phyloP scores from a whole-genome alignment of 2,797 vertebrate genomes.

The Eurystomus glaucurus region DNA sequence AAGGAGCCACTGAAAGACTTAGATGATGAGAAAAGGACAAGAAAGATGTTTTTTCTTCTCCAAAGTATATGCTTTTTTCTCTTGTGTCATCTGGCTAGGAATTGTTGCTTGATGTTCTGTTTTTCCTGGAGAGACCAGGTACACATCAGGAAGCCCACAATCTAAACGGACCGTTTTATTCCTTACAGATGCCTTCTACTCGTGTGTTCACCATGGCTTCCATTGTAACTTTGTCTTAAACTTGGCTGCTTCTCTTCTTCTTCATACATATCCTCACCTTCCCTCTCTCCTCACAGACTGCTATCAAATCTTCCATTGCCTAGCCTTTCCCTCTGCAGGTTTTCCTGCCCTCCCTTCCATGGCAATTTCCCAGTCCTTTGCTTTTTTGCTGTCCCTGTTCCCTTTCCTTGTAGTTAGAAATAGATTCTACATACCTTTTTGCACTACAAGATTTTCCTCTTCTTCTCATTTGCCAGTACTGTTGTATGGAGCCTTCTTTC shows the following conservation, averaged over 20 bases:
- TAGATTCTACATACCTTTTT: neutral
- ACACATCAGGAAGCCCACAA: neutral
- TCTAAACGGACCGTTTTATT: rapidly evolving
- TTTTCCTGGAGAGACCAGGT: neutral
- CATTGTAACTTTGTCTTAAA: neutral
- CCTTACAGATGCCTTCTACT: neutral
- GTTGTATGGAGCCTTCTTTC: neutral
- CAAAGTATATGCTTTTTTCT: rapidly evolving
- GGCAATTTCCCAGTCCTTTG: neutral
- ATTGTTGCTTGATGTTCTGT: neutral
- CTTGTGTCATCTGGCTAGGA: neutral
- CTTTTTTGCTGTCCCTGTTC: neutral
- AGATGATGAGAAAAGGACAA: neutral
- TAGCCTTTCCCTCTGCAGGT: neutral
- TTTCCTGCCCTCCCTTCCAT: neutral
- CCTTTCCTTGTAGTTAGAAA: neutral
- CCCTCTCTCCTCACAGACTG: neutral
- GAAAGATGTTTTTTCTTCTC: neutral
- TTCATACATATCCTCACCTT: neutral
- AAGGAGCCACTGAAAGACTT: neutral
- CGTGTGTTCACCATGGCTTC: neutral
- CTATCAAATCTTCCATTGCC: neutral
- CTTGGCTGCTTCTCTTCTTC: neutral
- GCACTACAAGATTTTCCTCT: neutral
- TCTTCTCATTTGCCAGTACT: neutral